phyloP scores from a whole-genome alignment of 2,888 invertebrate species.

The Psococerastis gibbosa region DNA sequence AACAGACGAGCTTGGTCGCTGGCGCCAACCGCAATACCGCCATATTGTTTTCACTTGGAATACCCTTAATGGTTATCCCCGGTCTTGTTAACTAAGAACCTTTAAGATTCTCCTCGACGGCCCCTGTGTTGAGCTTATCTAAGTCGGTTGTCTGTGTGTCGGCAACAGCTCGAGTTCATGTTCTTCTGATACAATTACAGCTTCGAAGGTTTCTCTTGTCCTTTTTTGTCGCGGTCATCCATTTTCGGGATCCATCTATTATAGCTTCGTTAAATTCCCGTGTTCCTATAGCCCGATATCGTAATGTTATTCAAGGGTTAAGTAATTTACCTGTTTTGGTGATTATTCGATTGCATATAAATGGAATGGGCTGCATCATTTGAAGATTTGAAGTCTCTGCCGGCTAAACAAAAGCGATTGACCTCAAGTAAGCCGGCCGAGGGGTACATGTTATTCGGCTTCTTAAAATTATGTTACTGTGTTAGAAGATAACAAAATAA shows the following conservation, averaged over 20 bases:
- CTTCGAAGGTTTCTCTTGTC: neutral
- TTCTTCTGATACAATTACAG: neutral
- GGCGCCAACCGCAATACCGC: conserved; percentile 6
- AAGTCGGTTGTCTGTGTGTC: neutral
- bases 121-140: neutral
- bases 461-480: no score
- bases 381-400: no score
- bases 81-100: conserved; percentile 8
- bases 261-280: neutral
- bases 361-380: no score
- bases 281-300: neutral
- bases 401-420: no score
- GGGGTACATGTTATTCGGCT: no score
- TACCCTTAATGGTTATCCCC: conserved; percentile 8
- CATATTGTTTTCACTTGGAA: conserved; percentile 9
- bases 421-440: no score
- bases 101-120: conserved; percentile 9
- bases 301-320: neutral
- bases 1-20: neutral
- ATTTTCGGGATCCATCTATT: neutral
- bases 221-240: neutral
- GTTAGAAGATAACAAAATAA: no score
- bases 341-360: no score
- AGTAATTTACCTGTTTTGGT: neutral
- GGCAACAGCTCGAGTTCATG: neutral